phyloP scores from a whole-genome alignment of 2,113 vertebrate species.

The Passer montanus region DNA sequence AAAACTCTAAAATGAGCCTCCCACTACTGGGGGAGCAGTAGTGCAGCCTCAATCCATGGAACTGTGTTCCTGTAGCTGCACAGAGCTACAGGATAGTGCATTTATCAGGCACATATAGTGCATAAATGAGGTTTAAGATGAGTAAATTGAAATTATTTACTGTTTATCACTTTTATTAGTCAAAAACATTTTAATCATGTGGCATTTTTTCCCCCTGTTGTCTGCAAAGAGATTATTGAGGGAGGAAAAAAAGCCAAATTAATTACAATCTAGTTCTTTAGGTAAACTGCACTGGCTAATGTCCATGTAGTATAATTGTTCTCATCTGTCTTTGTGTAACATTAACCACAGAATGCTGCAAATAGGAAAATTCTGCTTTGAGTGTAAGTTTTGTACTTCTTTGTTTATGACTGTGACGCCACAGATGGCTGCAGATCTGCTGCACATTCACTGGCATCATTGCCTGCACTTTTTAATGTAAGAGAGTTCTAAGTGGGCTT shows the following conservation, averaged over 20 bases:
- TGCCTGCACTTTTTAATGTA: background rate
- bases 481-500: background rate
- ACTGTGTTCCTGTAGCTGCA: background rate
- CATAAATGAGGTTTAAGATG: background rate
- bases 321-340: background rate
- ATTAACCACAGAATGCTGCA: background rate
- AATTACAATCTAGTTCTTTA: background rate
- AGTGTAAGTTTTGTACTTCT: background rate
- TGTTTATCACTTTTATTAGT: background rate
- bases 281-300: background rate
- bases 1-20: background rate
- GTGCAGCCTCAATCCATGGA: background rate
- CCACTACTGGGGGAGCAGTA: background rate
- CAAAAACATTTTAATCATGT: background rate
- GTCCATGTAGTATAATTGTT: background rate
- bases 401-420: background rate
- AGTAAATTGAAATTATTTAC: background rate
- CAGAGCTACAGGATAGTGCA: no score
- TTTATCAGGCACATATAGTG: background rate
- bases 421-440: background rate
- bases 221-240: background rate
- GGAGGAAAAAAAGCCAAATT: background rate
- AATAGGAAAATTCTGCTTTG: background rate
- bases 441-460: background rate
- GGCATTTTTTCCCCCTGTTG: background rate